phyloP scores from a whole-genome alignment of 2,797 vertebrate genomes.

The Trematomus bernacchii region DNA sequence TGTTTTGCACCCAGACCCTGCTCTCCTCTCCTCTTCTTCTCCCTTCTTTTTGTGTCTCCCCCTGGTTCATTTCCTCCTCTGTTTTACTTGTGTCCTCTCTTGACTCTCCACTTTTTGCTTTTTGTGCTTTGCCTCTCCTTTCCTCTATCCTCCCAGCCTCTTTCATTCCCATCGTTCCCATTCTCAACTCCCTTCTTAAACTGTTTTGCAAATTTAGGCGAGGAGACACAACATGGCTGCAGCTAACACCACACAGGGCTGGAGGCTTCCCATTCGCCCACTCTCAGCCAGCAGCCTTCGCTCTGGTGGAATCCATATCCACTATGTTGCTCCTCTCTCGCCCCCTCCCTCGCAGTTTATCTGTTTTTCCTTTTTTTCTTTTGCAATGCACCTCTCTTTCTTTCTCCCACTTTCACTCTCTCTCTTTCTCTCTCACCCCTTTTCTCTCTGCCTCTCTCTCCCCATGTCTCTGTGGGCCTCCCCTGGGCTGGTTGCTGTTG shows the following conservation, averaged over 20 bases:
- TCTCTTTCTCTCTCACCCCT: conserved; percentile 50
- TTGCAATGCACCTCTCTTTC: neutral
- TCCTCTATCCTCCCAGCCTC: neutral
- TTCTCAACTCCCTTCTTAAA: conserved; percentile 37
- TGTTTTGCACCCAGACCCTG: conserved; percentile 76
- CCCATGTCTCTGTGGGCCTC: conserved; percentile 80
- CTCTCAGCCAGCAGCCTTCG: conserved; percentile 67
- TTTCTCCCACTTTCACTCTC: conserved; percentile 31
- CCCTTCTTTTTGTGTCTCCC: conserved; percentile 27
- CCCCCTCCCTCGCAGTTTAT: conserved; percentile 57
- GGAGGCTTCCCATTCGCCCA: conserved; percentile 79
- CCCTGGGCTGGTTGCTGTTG: conserved; percentile 85
- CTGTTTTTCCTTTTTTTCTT: conserved; percentile 36
- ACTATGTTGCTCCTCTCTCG: conserved; percentile 61
- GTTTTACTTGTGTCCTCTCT: conserved; percentile 24
- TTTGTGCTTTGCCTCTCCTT: neutral
- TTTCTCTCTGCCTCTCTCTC: conserved; percentile 60
- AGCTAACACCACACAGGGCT: conserved; percentile 56
- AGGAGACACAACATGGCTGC: conserved; percentile 75
- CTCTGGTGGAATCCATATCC: conserved; percentile 81
- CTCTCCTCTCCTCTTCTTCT: conserved; percentile 53
- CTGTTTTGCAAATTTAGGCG: conserved; percentile 46
- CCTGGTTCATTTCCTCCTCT: conserved; percentile 19
- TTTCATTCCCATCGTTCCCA: conserved; percentile 23
- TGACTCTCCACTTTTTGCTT: conserved; percentile 27